A percentile compares a stretch with the other conserved stretches of the same genome.
Conservation (phyloP, 2,888 invertebrate species). For the Ptychoptera contaminata region DNA sequence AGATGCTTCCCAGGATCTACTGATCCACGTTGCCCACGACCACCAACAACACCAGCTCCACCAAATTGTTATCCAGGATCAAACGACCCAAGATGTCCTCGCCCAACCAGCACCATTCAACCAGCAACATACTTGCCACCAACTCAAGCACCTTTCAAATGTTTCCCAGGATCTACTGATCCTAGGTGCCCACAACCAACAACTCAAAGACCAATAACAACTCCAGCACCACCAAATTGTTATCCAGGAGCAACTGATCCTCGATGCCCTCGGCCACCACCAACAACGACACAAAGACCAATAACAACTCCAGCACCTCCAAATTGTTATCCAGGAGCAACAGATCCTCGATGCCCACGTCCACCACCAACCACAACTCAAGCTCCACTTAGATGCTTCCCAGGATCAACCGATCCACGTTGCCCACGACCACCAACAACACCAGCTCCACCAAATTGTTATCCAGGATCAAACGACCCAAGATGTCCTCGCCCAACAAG, state of each 20-base stretch:
- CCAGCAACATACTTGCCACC: slow-evolving; percentile 23
- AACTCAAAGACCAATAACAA: slow-evolving; percentile 11
- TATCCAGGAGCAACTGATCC: slow-evolving; percentile 18
- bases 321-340: slow-evolving; percentile 21
- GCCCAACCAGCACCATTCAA: slow-evolving; percentile 16
- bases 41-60: slow-evolving; percentile 14
- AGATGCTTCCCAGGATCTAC: slow-evolving; percentile 28
- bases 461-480: slow-evolving; percentile 19
- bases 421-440: slow-evolving; percentile 12
- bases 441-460: slow-evolving; percentile 16
- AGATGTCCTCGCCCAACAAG: slow-evolving; percentile 13
- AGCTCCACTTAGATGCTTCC: slow-evolving; percentile 16
- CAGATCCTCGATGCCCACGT: slow-evolving; percentile 20
- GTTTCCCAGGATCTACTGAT: slow-evolving; percentile 22
- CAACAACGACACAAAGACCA: slow-evolving; percentile 5
- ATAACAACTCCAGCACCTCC: slow-evolving; percentile 8
- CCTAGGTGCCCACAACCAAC: slow-evolving; percentile 21
- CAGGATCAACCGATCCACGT: slow-evolving; percentile 16
- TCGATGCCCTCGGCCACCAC: slow-evolving; percentile 3
- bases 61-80: slow-evolving; percentile 17
- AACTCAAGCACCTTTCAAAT: slow-evolving; percentile 12
- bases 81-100: slow-evolving; percentile 21
- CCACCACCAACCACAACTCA: slow-evolving; percentile 26
- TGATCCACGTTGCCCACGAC: slow-evolving; percentile 21
- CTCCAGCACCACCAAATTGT: slow-evolving; percentile 13